Evolutionary conservation across 2,113 vertebrate genomes (phyloP), one percentile per base, ranked within the genome.

Genomic region (Numenius arquata): DNA sequence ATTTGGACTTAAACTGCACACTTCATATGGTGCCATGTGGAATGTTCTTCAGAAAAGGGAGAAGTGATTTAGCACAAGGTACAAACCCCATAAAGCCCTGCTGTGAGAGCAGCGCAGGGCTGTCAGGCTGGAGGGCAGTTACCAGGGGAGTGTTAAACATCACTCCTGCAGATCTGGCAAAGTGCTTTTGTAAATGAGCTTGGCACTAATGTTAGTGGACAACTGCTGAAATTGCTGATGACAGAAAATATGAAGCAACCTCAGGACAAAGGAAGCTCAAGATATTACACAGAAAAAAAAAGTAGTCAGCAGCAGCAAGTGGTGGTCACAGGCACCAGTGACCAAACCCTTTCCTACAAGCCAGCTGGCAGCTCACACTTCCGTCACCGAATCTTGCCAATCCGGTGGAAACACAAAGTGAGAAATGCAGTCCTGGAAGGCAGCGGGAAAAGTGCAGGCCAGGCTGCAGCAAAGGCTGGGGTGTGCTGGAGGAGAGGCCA

Each of bases 171-270:
- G 85, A 89, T 78, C 81, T 93, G 83, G 65, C 47, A 81, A 73
- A 86, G 72, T 25, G 74, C 48, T 89, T 87, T 73, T 75, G 74
- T 72, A 95, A 94, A 95, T 82, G 66, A 94, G 66, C 66, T 91
- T 85, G 87, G 66, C 77, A 79, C 34, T 58, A 58, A 66, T 17
- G 45, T 68, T 73, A 72, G 58, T 15, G 32, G 74, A 87, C 84
- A 91, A 82, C 34, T 58, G 71, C 66, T 89, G 45, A 93, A 96
- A 82, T 76, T 85, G 87, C 94, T 94, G 87, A 93, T 73, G 87
- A 85, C 62, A 95, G 62, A 96, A 94, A 95, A 93, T 30, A 76
- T 4, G 40, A 96, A 89, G 17, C 53, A 91, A 89, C 36, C 29
- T 91, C 58, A 52, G 65, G 89, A 92, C 15, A 92, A 88, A 89